Evolutionary conservation across 2,113 vertebrate genomes (phyloP), one percentile per base, ranked within the genome.

Genomic region (Alces alces): DNA sequence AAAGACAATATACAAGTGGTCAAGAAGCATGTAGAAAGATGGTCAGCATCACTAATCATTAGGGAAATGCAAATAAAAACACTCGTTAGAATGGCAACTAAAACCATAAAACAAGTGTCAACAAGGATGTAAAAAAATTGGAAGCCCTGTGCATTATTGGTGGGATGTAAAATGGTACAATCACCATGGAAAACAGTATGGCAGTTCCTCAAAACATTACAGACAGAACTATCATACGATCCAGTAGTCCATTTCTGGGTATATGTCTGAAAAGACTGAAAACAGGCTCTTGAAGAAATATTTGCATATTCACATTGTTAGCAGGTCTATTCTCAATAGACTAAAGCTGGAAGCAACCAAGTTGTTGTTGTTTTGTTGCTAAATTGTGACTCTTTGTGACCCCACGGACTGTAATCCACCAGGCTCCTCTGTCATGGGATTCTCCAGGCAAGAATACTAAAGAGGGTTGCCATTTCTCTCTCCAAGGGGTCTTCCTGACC

Each of bases 361-460:
- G n/a, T 73, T 73, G n/a, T 73, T 73, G n/a, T 73, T 73, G 19
- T 73, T 39, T 39, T 73, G 66, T 39, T 39, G n/a, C n/a, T 39
- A 39, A 73, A 73, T 21, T 73, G n/a, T 39, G 19, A 73, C n/a
- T 39, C 19, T 73, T 73, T 73, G 66, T 39, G 66, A 73, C 19
- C n/a, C 19, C n/a, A 13, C 0, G 0, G 66, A 39, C n/a, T 39
- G 19, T 73, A 73, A 70, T n/a, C n/a, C 2, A 0, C 19, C n/a
- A 73, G 66, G 66, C n/a, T 73, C 66, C n/a, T 70, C 66, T 39
- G n/a, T 70, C n/a, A 39, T 23, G 66, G 19, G n/a, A 39, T 70
- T 39, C n/a, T 73, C 66, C 66, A 39, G 10, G 19, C 66, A 73
- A 73, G 66, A 73, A 73, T 39, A 73, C 66, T 73, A 23, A 19